Percentiles rank a stretch among this genome's conserved stretches.
Evolutionary conservation across 2,113 vertebrate species (phyloP).

Genomic region (Notiomystis cincta): DNA sequence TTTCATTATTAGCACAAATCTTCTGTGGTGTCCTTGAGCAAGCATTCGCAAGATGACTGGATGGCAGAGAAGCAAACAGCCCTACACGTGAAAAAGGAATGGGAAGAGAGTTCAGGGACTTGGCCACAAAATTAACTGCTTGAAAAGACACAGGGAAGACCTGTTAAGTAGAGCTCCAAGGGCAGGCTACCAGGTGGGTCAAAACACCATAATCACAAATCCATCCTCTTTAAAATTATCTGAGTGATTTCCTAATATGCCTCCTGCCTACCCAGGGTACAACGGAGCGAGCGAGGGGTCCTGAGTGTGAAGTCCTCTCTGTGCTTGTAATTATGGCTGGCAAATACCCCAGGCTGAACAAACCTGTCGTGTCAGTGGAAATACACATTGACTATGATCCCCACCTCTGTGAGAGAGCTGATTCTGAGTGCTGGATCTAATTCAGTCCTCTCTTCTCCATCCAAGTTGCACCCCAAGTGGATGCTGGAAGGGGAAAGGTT

Average conservation of each 20-base stretch:
- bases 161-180: conserved; percentile 53
- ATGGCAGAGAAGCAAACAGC: conserved; percentile 59
- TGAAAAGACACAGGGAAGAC: conserved; percentile 27
- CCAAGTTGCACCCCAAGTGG: neutral
- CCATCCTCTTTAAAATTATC: conserved; percentile 27
- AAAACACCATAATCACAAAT: conserved; percentile 49
- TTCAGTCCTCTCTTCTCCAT: neutral
- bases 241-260: neutral
- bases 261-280: neutral
- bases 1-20: conserved; percentile 68
- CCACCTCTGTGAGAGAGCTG: neutral
- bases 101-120: conserved; percentile 63
- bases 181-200: conserved; percentile 49
- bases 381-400: rapidly evolving
- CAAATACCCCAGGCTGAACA: neutral
- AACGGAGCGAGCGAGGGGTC: rapidly evolving
- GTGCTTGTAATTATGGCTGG: neutral
- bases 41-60: conserved; percentile 39
- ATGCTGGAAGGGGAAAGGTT: rapidly evolving
- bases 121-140: conserved; percentile 59
- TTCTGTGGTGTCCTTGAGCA: conserved; percentile 33
- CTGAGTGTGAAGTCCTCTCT: rapidly evolving
- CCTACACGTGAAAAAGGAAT: conserved; percentile 15
- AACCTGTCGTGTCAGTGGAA: neutral
- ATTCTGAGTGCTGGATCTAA: neutral